Evolutionary conservation across 2,113 vertebrate genomes (phyloP), one percentile per base, ranked within the genome.

Genomic region (Rhipidura dahli): DNA sequence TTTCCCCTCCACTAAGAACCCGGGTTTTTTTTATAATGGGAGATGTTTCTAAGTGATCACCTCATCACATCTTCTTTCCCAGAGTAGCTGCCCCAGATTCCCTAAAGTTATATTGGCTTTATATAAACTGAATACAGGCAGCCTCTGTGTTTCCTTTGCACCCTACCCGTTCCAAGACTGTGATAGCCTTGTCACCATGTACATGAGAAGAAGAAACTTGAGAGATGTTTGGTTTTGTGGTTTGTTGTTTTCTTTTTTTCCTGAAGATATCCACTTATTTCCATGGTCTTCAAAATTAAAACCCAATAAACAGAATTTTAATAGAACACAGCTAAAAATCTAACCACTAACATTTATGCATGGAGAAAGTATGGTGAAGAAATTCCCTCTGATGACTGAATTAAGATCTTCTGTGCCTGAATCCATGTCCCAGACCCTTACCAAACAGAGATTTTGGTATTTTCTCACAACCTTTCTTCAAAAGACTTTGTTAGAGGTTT

Each of bases 171-270:
- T 88, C n/a, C 45, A 66, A 86, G 66, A 57, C n/a, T 72, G 33
- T 65, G 89, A 54, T 7, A 85, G 44, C 45, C 56, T 91, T 91
- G 44, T 57, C 78, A 53, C 69, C 47, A 39, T 10, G 42, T 56
- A 40, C 39, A 80, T 24, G 14, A 84, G 69, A 89, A 61, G n/a
- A 42, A 72, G 14, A 61, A 73, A 69, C 30, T 80, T 76, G 33
- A 65, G 18, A 93, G 24, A 15, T 35, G 18, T 63, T 83, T 79
- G 24, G 3, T 44, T 87, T 72, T 60, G 44, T 59, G 44, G 0
- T 30, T 30, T 40, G 13, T 10, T 3, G 2, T 14, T 24, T 21
- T 42, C n/a, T 42, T 11, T 2, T 44, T 15, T 2, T 1, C 7
- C 51, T 75, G 69, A 84, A 85, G 23, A 54, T 35, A 87, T 39